Conservation (phyloP, 2,888 invertebrate genomes). For the Cylindroiulus punctatus region DNA sequence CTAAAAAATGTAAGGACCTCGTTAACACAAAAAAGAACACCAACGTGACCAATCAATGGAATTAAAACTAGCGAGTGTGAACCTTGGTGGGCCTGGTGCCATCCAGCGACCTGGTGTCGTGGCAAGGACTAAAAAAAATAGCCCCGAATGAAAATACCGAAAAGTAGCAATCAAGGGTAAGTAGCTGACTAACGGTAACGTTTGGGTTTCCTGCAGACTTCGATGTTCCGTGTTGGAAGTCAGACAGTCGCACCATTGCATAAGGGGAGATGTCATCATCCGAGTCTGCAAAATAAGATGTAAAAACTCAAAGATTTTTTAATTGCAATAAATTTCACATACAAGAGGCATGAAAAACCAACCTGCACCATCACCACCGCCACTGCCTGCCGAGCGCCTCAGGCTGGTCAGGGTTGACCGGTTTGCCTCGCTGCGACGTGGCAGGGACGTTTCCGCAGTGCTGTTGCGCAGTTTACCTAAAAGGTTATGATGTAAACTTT, state of each 20-base stretch:
- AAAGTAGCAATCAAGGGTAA: neutral
- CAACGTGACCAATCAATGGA: no score
- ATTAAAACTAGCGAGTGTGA: neutral
- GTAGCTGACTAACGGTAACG: neutral
- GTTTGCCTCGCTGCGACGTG: neutral
- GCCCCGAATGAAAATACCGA: neutral
- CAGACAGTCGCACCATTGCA: slow-evolving; percentile 53
- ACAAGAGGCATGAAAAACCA: no score
- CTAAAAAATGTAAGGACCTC: no score
- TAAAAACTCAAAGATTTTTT: neutral
- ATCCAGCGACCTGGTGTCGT: slow-evolving; percentile 3
- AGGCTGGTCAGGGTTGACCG: neutral
- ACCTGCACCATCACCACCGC: neutral
- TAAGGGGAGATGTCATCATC: slow-evolving; percentile 55
- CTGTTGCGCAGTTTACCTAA: neutral
- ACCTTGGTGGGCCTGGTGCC: slow-evolving; percentile 32
- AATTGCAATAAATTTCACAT: neutral
- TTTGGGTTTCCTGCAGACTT: neutral
- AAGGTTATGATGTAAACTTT: neutral
- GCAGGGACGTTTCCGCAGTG: neutral
- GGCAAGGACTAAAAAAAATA: neutral
- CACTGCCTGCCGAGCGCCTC: neutral
- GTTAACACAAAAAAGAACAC: no score
- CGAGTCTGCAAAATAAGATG: neutral
- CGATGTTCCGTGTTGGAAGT: slow-evolving; percentile 46